Evolutionary conservation across 2,797 vertebrate species (phyloP), one percentile per base, ranked within the genome.

Genomic region (Enoplosus armatus): DNA sequence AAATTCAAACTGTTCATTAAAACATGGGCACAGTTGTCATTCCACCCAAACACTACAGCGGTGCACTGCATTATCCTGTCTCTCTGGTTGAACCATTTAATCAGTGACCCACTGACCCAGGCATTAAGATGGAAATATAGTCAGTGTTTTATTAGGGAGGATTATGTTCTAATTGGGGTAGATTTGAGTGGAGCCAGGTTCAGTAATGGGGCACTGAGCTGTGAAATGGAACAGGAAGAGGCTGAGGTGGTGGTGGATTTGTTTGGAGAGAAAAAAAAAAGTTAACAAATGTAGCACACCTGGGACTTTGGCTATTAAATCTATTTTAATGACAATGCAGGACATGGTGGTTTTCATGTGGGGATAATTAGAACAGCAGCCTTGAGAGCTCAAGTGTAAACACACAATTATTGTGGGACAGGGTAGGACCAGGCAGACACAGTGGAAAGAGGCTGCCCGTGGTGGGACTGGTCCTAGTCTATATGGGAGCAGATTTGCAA

Each of bases 281-380:
- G 31, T 75, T 89, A 88, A 90, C 76, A 61, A 87, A 86, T 66
- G 55, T 31, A 39, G 45, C 85, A 90, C 89, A 92, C 88, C 88
- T 92, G 58, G 62, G 66, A 65, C 83, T 74, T 80, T 70, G 75
- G 80, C 78, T 80, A 80, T 43, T 43, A 78, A 77, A 85, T 85
- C 66, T 88, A 80, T 90, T 90, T 87, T 90, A 91, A 91, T 92
- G 89, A 90, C 86, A 90, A 87, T 89, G 86, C 83, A 88, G 85
- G 79, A 84, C 91, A 88, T 89, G 88, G 87, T 79, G 63, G 73
- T 87, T 91, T 89, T 91, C 88, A 91, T 91, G 77, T 90, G 85
- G 86, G 89, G 85, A 87, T 90, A 90, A 89, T 89, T 93, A 91
- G 79, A 89, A 84, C 77, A 76, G 72, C 67, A 74, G 87, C 90